Evolutionary conservation across 2,888 invertebrate genomes (phyloP).

Genomic region (Glomeris marginata): DNA sequence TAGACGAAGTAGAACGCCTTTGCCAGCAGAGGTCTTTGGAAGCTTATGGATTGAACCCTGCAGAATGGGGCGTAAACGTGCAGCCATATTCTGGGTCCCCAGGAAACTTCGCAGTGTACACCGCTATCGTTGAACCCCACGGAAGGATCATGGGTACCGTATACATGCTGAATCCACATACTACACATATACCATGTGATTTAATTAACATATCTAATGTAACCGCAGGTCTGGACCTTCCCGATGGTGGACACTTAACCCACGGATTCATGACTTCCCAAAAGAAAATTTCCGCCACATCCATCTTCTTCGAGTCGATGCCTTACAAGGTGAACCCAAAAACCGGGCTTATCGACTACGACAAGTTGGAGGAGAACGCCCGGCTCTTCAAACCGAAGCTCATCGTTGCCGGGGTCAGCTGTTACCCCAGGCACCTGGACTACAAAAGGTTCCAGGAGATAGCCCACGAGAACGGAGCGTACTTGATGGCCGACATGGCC

Average conservation of each 20-base stretch:
- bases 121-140: constrained; percentile 74
- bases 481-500: constrained; percentile 89
- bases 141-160: constrained; percentile 71
- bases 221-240: constrained; percentile 60
- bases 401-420: constrained; percentile 87
- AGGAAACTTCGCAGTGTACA: constrained; percentile 93
- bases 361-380: constrained; percentile 64
- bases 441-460: constrained; percentile 76
- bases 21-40: constrained; percentile 76
- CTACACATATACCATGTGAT: neutral
- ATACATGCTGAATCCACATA: neutral
- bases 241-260: constrained; percentile 92
- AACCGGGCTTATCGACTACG: constrained; percentile 86
- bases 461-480: constrained; percentile 64
- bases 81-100: constrained; percentile 94
- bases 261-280: constrained; percentile 76
- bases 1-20: constrained; percentile 80
- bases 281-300: constrained; percentile 90
- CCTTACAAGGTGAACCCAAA: constrained; percentile 71
- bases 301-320: constrained; percentile 96
- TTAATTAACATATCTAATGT: neutral
- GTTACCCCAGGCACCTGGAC: constrained; percentile 83
- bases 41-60: constrained; percentile 61
- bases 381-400: constrained; percentile 76
- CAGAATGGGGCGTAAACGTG: constrained; percentile 94